phyloP scores from a whole-genome alignment of 2,113 vertebrate genomes.

The Elanus axillaris region DNA sequence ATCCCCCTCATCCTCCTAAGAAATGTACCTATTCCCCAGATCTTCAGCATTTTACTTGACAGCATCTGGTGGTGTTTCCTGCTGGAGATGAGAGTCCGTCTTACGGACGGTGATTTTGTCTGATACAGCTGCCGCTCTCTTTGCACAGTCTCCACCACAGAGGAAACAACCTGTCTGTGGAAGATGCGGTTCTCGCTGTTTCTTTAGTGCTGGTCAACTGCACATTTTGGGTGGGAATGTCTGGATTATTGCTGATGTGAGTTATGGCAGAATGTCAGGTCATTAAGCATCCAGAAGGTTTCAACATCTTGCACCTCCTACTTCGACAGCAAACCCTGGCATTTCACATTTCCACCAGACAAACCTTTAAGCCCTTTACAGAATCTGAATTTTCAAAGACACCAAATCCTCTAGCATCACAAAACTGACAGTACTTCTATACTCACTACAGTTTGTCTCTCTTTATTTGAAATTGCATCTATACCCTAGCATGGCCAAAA shows the following conservation, averaged over 20 bases:
- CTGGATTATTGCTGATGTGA: background rate
- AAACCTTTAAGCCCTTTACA: background rate
- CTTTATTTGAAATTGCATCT: background rate
- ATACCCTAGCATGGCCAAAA: background rate
- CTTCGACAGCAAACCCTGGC: background rate
- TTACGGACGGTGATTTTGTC: background rate
- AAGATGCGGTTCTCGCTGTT: fast-evolving
- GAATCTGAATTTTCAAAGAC: background rate
- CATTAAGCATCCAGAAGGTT: background rate
- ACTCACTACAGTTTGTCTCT: background rate
- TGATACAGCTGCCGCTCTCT: background rate
- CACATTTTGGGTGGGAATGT: background rate
- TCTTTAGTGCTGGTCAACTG: background rate
- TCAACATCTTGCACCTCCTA: background rate
- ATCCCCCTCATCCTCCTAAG: background rate
- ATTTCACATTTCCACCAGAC: background rate
- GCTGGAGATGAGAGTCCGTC: background rate
- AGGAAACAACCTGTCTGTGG: background rate
- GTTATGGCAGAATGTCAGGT: background rate
- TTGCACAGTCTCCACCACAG: background rate
- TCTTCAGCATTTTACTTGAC: background rate
- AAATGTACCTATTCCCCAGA: background rate
- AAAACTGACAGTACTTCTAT: background rate
- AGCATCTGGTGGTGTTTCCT: background rate
- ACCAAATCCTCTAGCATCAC: background rate